A percentile compares a stretch with the other conserved stretches of the same genome.
phyloP scores from a whole-genome alignment of 2,888 invertebrate species.

The Papilio elwesi region DNA sequence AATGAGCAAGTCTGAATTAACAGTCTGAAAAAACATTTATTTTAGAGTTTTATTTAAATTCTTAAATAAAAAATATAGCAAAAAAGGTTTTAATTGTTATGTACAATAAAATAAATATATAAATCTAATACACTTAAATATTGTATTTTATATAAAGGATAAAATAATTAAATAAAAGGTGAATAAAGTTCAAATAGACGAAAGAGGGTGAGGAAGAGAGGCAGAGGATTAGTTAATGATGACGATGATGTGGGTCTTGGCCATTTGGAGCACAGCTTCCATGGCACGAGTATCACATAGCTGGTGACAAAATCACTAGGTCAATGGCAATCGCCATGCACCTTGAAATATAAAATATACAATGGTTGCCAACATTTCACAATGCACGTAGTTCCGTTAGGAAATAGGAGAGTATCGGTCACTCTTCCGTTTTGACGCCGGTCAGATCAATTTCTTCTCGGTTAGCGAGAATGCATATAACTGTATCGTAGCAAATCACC shows the following conservation, averaged over 20 bases:
- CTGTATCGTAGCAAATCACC: conserved; percentile 50
- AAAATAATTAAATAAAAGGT: background rate
- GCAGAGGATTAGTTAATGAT: background rate
- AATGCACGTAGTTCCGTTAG: conserved; percentile 22
- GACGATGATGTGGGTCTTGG: conserved; percentile 1
- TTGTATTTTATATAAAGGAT: too few species aligned
- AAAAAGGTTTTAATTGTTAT: too few species aligned
- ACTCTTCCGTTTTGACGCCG: conserved; percentile 34
- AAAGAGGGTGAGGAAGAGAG: background rate
- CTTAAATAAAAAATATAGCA: too few species aligned
- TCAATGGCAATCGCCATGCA: background rate
- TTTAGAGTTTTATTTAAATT: background rate
- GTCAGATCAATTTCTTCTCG: conserved; percentile 22
- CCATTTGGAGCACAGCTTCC: conserved; percentile 5
- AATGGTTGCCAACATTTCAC: conserved; percentile 3
- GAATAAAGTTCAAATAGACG: background rate
- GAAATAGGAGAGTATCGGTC: conserved; percentile 15
- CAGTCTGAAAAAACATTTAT: too few species aligned
- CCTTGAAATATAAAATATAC: conserved; percentile 11
- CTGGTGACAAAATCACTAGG: background rate
- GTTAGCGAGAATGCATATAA: conserved; percentile 49
- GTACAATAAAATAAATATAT: too few species aligned
- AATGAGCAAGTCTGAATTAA: background rate
- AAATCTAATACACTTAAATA: too few species aligned
- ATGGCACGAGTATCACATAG: conserved; percentile 11